Evolutionary conservation across 2,888 invertebrate genomes (phyloP), one percentile per base, ranked within the genome.

Genomic region (Augiades crinisus): DNA sequence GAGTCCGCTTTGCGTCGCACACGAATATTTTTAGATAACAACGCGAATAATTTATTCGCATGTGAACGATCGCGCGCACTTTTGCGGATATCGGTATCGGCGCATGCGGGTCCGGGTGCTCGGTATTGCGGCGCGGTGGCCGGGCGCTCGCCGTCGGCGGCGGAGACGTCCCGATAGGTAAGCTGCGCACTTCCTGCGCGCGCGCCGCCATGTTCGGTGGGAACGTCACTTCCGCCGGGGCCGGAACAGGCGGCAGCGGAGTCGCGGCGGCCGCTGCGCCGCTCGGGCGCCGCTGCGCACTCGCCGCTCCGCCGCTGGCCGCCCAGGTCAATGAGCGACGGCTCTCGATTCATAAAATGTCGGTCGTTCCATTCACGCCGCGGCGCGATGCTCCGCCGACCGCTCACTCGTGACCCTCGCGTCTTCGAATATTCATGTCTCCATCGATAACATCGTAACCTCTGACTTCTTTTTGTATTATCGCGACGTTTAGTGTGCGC

Each of bases 121-220:
- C 70, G 66, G 65, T 70, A 10, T 68, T 57, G 61, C 58, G 56
- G 56, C 60, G 56, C 68, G 70, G 65, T 65, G 68, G 63, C 65
- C 68, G 70, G 69, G 72, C 70, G 70, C 71, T 61, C 64, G 67
- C 71, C 68, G 74, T 68, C 72, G 75, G 63, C 69, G 75, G 67
- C 76, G 74, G 73, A 83, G 81, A 81, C 81, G 80, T 86, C 85
- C 85, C 82, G 82, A 75, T 85, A 83, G 88, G 88, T 87, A 85
- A 88, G 89, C 88, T 88, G 88, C 88, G 88, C 88, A 88, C 85
- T 88, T 88, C 87, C 88, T 88, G 88, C 87, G 81, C 79, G 84
- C 81, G 77, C 84, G 87, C 85, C 86, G 87, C 87, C 88, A 87
- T 86, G 80, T 87, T 88, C 86, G 77, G 79, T 69, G 72, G 77